phyloP scores from a whole-genome alignment of 2,113 vertebrate species.

The Alectura lathami region DNA sequence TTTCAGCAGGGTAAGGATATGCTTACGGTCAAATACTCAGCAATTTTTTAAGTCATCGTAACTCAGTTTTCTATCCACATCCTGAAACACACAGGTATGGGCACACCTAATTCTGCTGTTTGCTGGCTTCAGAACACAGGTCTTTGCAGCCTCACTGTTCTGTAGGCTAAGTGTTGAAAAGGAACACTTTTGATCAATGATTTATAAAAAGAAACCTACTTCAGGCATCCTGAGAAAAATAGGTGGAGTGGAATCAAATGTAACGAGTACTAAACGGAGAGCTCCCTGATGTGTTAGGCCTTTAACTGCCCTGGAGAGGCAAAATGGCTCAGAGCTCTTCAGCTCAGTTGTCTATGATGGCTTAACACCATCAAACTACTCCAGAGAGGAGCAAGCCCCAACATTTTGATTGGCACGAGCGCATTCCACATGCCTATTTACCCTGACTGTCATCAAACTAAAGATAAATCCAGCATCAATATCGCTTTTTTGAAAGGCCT shows the following conservation, averaged over 20 bases:
- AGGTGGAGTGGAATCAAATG: background rate
- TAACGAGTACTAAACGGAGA: background rate
- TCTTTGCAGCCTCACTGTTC: background rate
- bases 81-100: background rate
- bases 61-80: background rate
- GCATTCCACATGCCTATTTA: constrained; percentile 25
- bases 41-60: background rate
- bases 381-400: constrained; percentile 12
- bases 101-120: background rate
- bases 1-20: background rate
- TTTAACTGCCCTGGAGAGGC: background rate
- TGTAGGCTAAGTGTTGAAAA: background rate
- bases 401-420: background rate
- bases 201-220: background rate
- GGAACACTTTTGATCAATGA: background rate
- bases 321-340: background rate
- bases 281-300: background rate
- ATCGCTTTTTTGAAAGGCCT: constrained; percentile 35
- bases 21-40: background rate
- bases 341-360: background rate
- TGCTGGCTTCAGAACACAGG: background rate
- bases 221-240: background rate
- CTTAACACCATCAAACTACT: background rate
- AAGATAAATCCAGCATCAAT: constrained; percentile 50
- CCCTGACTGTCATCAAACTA: constrained; percentile 38